A percentile compares a stretch with the other conserved stretches of the same genome.
Evolutionary conservation across 2,113 vertebrate species (phyloP).

Genomic region (cattle (Bos taurus)): ARS-UCD2.0 NC_037330.1:113588001-113588500

Average conservation of each 20-base stretch:
- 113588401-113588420: background rate
- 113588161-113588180: background rate
- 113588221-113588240: background rate
- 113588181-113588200: background rate
- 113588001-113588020: background rate
- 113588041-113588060: background rate
- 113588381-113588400: background rate
- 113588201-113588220: background rate
- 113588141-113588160: background rate
- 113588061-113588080: background rate
- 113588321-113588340: background rate
- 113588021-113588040: background rate
- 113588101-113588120: background rate
- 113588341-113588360: background rate
- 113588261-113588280: fast-evolving
- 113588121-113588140: background rate
- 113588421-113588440: background rate
- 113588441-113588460: background rate
- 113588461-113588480: background rate
- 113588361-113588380: background rate
- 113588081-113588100: background rate
- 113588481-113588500: fast-evolving
- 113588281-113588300: background rate
- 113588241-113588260: background rate
- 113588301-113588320: background rate